Conservation (phyloP, 2,797 vertebrate genomes). For the Tarsius wallacei region DNA sequence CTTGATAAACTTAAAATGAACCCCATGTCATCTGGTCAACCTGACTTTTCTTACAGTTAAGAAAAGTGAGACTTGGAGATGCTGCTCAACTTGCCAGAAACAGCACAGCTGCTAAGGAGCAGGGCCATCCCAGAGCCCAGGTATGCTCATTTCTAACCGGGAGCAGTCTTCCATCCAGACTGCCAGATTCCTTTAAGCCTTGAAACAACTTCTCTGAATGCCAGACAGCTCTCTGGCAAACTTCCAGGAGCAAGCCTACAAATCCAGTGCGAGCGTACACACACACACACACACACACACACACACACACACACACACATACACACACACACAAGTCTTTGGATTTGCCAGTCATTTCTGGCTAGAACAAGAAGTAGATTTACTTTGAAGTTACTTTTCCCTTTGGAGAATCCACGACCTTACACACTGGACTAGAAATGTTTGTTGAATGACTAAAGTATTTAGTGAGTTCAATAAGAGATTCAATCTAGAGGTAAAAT, state of each 20-base stretch:
- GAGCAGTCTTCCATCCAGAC: neutral
- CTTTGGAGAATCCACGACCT: neutral
- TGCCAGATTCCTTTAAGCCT: neutral
- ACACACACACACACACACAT: neutral
- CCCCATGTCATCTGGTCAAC: slow-evolving; percentile 1
- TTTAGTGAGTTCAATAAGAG: slow-evolving; percentile 15
- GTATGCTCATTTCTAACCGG: neutral
- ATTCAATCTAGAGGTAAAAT: slow-evolving; percentile 52
- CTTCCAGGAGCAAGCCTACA: neutral
- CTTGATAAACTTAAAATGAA: neutral
- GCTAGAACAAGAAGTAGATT: neutral
- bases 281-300: neutral
- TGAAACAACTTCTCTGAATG: neutral
- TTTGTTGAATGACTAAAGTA: slow-evolving; percentile 24
- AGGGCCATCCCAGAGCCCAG: neutral
- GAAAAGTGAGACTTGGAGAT: neutral
- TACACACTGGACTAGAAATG: neutral
- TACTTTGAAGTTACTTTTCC: neutral
- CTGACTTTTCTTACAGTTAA: neutral
- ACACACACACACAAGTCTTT: neutral
- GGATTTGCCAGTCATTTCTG: slow-evolving; percentile 5
- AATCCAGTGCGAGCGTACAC: neutral
- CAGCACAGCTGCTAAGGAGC: neutral
- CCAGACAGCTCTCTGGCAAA: neutral
- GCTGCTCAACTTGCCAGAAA: neutral